Percentiles rank a stretch among this genome's conserved stretches.
Conservation (phyloP, 2,113 vertebrate genomes). For the Nasalis larvatus region DNA sequence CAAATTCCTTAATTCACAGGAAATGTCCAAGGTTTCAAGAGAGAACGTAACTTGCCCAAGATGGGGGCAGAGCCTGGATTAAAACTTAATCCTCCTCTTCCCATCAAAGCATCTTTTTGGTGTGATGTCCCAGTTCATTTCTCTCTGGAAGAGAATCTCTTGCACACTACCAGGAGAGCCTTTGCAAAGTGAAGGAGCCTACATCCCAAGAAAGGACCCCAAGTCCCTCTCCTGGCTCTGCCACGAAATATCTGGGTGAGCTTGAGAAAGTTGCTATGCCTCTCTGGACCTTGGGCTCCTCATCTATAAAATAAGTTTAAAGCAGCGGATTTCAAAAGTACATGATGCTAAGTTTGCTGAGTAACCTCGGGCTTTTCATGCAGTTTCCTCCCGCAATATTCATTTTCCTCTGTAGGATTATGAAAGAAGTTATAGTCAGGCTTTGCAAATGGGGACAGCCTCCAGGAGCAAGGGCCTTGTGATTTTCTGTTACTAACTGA, state of each 20-base stretch:
- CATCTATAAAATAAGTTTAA: neutral
- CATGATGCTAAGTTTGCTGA: neutral
- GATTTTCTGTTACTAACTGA: neutral
- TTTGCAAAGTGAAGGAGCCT: neutral
- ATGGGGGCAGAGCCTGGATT: neutral
- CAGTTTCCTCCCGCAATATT: neutral
- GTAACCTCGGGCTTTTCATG: neutral
- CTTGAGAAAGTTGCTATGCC: neutral
- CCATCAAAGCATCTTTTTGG: neutral
- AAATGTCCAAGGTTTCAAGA: neutral
- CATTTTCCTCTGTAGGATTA: neutral
- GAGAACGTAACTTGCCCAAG: neutral
- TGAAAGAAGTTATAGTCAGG: neutral
- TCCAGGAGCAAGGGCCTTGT: neutral
- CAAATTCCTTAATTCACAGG: neutral
- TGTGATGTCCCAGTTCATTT: neutral
- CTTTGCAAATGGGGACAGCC: neutral
- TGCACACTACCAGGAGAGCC: neutral
- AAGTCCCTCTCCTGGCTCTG: neutral
- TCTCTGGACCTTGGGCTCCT: neutral
- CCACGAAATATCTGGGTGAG: neutral
- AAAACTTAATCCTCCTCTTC: neutral
- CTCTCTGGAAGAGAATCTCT: neutral
- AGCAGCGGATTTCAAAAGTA: neutral
- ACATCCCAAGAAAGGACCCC: neutral